These are phyloP conservation scores for Gorsachius magnificus DNA, from an alignment of 2,797 vertebrate genomes.

Conservation along the genomic window DNA sequence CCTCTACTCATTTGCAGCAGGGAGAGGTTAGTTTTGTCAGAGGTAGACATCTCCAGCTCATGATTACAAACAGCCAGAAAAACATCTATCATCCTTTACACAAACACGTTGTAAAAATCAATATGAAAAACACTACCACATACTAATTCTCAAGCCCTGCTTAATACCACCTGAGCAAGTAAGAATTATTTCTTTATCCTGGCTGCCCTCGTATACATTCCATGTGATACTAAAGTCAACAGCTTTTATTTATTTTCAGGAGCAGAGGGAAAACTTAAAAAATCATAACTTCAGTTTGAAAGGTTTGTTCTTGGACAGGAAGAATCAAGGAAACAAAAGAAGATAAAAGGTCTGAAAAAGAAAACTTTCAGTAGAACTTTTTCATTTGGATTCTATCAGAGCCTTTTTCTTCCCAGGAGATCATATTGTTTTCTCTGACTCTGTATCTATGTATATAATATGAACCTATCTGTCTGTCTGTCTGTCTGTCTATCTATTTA, in stretches of 20 bases:
- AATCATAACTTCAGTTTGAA: slow-evolving; percentile 52
- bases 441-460: background rate
- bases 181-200: background rate
- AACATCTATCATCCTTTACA: background rate
- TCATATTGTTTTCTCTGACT: background rate
- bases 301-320: slow-evolving; percentile 24
- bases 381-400: background rate
- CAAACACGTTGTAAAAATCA: background rate
- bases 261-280: slow-evolving; percentile 26
- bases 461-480: background rate
- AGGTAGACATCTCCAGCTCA: background rate
- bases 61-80: background rate
- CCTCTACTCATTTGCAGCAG: background rate
- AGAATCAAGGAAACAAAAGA: slow-evolving; percentile 17
- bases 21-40: background rate
- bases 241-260: slow-evolving; percentile 16
- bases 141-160: background rate
- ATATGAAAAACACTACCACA: background rate
- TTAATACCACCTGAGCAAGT: background rate
- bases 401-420: background rate
- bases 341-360: background rate
- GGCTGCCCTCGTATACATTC: background rate
- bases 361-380: background rate
- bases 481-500: background rate
- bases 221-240: background rate